Percentiles rank a stretch among this genome's conserved stretches.
These are phyloP conservation scores for Manis crassicaudata DNA, from an alignment of 2,797 vertebrate species.

Conservation along the genomic window DNA sequence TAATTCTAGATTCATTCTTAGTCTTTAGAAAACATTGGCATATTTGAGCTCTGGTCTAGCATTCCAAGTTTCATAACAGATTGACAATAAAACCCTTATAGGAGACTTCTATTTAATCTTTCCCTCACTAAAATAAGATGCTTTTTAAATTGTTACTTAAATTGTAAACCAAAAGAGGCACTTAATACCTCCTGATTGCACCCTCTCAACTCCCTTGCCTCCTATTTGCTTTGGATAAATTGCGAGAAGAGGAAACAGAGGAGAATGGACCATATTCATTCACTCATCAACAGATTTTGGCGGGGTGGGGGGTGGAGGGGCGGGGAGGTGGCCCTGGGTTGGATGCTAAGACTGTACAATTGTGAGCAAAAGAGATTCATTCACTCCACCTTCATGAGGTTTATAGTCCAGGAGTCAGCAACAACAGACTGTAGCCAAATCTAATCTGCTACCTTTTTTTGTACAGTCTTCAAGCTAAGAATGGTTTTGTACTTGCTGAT, in stretches of 20 bases:
- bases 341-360: background rate
- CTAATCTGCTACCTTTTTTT: background rate
- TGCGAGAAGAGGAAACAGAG: slow-evolving; percentile 34
- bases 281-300: background rate
- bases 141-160: slow-evolving; percentile 52
- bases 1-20: slow-evolving; percentile 41
- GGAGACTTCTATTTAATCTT: slow-evolving; percentile 51
- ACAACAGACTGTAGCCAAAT: background rate
- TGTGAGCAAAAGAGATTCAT: background rate
- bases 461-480: background rate
- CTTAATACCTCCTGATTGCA: slow-evolving; percentile 22
- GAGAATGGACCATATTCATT: background rate
- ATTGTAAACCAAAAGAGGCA: slow-evolving; percentile 38
- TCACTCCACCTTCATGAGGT: background rate
- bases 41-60: slow-evolving; percentile 16
- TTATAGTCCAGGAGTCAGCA: background rate
- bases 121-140: slow-evolving; percentile 49
- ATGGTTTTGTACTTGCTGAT: background rate
- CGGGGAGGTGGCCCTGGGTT: background rate
- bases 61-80: slow-evolving; percentile 24
- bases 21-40: slow-evolving; percentile 32
- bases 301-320: no score
- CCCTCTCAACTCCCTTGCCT: background rate
- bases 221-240: slow-evolving; percentile 30
- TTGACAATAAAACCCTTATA: slow-evolving; percentile 52